Conservation (phyloP, 2,113 vertebrate genomes). For the Leuciscus idus region DNA sequence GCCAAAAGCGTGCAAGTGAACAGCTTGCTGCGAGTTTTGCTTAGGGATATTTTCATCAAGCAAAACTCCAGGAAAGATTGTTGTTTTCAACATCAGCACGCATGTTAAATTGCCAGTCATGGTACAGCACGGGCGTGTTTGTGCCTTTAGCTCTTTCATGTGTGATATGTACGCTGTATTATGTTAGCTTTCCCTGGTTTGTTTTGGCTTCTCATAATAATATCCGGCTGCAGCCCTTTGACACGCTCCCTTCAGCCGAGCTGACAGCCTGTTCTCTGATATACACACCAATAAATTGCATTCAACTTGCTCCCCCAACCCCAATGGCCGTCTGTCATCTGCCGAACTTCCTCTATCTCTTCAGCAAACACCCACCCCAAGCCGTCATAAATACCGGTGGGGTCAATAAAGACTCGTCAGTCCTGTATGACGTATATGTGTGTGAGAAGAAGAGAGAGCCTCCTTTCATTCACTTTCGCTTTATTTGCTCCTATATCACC, state of each 20-base stretch:
- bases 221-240: background rate
- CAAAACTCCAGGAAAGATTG: background rate
- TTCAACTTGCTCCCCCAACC: background rate
- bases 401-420: slow-evolving; percentile 46
- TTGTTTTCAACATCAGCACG: background rate
- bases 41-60: background rate
- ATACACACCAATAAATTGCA: slow-evolving; percentile 46
- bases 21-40: background rate
- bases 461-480: background rate
- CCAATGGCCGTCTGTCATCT: background rate
- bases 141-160: background rate
- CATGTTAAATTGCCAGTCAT: slow-evolving; percentile 5
- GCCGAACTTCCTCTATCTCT: slow-evolving; percentile 31
- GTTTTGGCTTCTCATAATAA: slow-evolving; percentile 30
- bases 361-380: slow-evolving; percentile 35
- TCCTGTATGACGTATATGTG: background rate
- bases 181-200: background rate
- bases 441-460: slow-evolving; percentile 3
- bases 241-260: background rate
- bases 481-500: background rate
- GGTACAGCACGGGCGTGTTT: background rate
- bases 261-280: slow-evolving; percentile 38
- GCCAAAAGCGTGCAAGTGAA: background rate
- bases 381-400: slow-evolving; percentile 43
- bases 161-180: background rate